phyloP scores from a whole-genome alignment of 2,113 vertebrate species.

The Ctenodactylus gundi region DNA sequence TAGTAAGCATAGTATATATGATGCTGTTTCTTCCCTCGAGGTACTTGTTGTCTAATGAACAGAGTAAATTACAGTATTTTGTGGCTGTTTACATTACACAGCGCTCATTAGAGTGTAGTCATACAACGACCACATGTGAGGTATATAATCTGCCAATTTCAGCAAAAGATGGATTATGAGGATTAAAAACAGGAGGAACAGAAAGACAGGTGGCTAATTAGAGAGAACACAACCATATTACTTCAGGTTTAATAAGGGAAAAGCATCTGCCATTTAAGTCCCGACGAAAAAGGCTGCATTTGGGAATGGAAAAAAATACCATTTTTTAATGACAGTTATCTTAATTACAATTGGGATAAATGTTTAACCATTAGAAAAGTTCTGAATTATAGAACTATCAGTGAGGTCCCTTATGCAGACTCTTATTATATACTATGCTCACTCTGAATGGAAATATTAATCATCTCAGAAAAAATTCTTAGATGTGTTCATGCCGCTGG shows the following conservation, averaged over 20 bases:
- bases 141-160: conserved; percentile 60
- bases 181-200: conserved; percentile 51
- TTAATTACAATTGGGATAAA: neutral
- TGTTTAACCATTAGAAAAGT: conserved; percentile 12
- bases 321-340: conserved; percentile 6
- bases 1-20: neutral
- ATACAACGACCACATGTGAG: conserved; percentile 64
- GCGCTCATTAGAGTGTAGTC: conserved; percentile 50
- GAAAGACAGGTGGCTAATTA: conserved; percentile 66
- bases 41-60: conserved; percentile 51
- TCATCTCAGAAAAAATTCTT: neutral
- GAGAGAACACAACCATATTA: conserved; percentile 33
- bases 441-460: conserved; percentile 26
- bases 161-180: conserved; percentile 64
- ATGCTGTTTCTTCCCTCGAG: conserved; percentile 39
- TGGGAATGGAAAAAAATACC: neutral
- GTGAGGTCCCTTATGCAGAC: neutral
- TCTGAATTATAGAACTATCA: neutral
- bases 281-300: conserved; percentile 7
- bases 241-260: conserved; percentile 26
- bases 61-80: conserved; percentile 51
- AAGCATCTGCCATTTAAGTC: conserved; percentile 31
- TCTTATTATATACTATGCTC: neutral
- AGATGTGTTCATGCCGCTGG: neutral
- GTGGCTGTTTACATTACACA: conserved; percentile 49